phyloP scores from a whole-genome alignment of 2,113 vertebrate species.

The Corythaeola cristata region DNA sequence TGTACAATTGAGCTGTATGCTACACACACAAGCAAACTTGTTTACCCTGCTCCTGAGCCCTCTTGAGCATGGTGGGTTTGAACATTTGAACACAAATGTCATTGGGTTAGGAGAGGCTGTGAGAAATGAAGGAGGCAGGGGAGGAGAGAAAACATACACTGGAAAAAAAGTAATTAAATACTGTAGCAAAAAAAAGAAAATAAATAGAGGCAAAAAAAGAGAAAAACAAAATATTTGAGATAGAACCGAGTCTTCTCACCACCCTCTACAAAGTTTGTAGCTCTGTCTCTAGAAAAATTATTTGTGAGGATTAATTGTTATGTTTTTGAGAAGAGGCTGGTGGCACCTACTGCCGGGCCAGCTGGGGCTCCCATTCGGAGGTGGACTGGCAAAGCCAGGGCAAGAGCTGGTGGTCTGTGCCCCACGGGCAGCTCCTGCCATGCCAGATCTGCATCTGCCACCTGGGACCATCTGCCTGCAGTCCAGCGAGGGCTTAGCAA shows the following conservation, averaged over 20 bases:
- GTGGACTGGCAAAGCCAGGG: background rate
- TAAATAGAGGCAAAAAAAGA: background rate
- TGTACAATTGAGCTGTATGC: slow-evolving; percentile 41
- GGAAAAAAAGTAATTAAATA: background rate
- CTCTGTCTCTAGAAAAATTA: background rate
- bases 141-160: background rate
- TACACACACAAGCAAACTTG: slow-evolving; percentile 43
- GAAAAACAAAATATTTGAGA: background rate
- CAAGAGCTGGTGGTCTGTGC: background rate
- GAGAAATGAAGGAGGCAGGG: background rate
- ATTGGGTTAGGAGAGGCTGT: background rate
- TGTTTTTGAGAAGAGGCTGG: background rate
- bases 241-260: background rate
- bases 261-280: background rate
- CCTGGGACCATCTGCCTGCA: background rate
- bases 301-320: background rate
- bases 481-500: background rate
- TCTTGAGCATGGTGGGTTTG: slow-evolving; percentile 16
- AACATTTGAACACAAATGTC: slow-evolving; percentile 18
- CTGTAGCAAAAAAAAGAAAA: slow-evolving; percentile 5
- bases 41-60: slow-evolving; percentile 41
- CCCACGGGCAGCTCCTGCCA: background rate
- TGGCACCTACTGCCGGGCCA: accelerated
- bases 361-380: background rate
- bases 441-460: background rate